Base-by-base conservation (phyloP, 1,140 invertebrate genomes). In the Lasaia peninsularis region DNA sequence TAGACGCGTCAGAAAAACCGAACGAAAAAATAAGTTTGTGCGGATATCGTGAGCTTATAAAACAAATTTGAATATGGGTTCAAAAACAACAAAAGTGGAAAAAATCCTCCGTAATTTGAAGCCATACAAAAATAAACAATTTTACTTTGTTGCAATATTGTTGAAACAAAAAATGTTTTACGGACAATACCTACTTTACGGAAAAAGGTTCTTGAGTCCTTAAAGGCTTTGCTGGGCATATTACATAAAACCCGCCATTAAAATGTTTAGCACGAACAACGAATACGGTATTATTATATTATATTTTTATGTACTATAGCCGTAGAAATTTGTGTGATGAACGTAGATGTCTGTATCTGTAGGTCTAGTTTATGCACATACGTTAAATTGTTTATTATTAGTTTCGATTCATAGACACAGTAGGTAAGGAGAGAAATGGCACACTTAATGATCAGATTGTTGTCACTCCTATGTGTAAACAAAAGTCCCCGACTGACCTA, bases 91-190 rank as follows among this genome's bases (percentile, higher is more conserved):
- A 28, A 28, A 28, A 28, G 24, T 28, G 8, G 5, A 28, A 28
- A 28, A 28, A 5, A 5, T 28, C 1, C 8, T 2, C 0, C 24
- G 24, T 28, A 40, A 16, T 2, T 12, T 40, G 35, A 40, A 40
- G 1, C 14, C 35, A 16, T 14, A 16, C 16, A 16, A 16, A 35
- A 40, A 40, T 16, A 40, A 40, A 40, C 18, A 12, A 18, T 40
- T 40, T 40, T 8, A 8, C 14, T 16, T 14, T 6, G 24, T 28
- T 40, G n/a, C 37, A 44, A 44, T 2, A 40, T 18, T 18, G 16
- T 44, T 44, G 8, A 44, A 44, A 44, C 37, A 44, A 44, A 44
- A 44, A 44, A 40, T 16, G 10, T 44, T 44, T 16, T 44, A 10
- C 16, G 3, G 18, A 44, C 37, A 44, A 44, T 44, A 44, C 37